phyloP scores from a whole-genome alignment of 2,113 vertebrate species.

The Mobula hypostoma region DNA sequence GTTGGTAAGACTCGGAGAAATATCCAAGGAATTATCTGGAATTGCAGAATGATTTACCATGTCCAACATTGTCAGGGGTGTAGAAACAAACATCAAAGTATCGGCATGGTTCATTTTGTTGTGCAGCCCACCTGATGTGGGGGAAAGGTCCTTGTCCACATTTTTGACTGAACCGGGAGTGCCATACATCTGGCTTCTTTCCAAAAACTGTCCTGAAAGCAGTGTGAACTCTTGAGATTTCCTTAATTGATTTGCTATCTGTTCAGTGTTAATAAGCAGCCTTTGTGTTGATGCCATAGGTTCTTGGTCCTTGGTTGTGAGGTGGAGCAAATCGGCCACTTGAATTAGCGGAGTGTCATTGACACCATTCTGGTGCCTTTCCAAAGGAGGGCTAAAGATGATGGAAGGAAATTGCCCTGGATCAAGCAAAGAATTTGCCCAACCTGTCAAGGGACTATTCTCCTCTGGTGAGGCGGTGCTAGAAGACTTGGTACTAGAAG shows the following conservation, averaged over 20 bases:
- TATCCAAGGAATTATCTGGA: neutral
- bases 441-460: neutral
- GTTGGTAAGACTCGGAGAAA: neutral
- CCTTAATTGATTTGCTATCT: neutral
- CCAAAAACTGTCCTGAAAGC: neutral
- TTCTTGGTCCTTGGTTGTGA: neutral
- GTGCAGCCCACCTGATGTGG: neutral
- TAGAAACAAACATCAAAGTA: neutral
- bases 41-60: neutral
- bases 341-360: neutral
- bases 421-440: neutral
- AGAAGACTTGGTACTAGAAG: neutral
- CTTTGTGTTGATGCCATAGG: neutral
- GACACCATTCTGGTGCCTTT: neutral
- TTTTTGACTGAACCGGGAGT: too few relatives aligned
- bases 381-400: neutral
- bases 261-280: slow-evolving; percentile 3
- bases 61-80: neutral
- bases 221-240: neutral
- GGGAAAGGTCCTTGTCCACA: neutral
- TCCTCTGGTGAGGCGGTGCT: neutral
- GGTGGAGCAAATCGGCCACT: neutral
- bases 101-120: neutral
- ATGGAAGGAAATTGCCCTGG: neutral
- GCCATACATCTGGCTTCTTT: neutral